Conservation (phyloP, 2,113 vertebrate species). For the Atherinomorus stipes region DNA sequence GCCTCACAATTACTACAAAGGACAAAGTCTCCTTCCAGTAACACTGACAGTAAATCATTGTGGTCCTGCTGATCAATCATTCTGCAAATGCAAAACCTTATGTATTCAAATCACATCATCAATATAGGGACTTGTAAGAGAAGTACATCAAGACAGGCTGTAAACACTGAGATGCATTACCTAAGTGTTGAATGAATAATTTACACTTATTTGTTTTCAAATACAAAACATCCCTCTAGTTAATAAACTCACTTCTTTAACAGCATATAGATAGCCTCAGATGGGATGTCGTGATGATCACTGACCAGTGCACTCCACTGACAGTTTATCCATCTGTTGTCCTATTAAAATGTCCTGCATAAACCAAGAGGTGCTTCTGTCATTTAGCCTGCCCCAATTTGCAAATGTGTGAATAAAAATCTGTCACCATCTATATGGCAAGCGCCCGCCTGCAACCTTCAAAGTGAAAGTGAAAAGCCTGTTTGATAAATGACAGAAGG, state of each 20-base stretch:
- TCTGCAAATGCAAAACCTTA: constrained; percentile 2
- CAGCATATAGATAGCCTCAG: background rate
- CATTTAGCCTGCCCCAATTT: background rate
- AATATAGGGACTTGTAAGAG: background rate
- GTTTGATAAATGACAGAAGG: background rate
- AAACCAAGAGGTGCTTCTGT: background rate
- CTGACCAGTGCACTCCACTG: background rate
- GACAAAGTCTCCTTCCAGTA: constrained; percentile 36
- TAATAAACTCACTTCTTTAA: background rate
- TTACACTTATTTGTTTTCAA: background rate
- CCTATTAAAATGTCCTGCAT: background rate
- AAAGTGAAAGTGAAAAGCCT: too few relatives aligned
- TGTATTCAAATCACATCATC: background rate
- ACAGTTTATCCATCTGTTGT: background rate
- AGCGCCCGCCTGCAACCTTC: too few relatives aligned
- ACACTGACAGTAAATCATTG: constrained; percentile 13
- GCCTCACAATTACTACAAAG: constrained; percentile 9
- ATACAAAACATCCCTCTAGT: background rate
- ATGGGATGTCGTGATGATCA: background rate
- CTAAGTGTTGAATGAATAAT: background rate
- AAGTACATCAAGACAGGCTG: background rate
- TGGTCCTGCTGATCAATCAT: constrained; percentile 5
- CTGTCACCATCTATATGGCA: too few relatives aligned
- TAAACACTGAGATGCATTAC: background rate
- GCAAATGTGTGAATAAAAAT: background rate